Percentiles rank a stretch among this genome's conserved stretches.
Conservation (phyloP, 2,113 vertebrate genomes). For the Carettochelys insculpta region DNA sequence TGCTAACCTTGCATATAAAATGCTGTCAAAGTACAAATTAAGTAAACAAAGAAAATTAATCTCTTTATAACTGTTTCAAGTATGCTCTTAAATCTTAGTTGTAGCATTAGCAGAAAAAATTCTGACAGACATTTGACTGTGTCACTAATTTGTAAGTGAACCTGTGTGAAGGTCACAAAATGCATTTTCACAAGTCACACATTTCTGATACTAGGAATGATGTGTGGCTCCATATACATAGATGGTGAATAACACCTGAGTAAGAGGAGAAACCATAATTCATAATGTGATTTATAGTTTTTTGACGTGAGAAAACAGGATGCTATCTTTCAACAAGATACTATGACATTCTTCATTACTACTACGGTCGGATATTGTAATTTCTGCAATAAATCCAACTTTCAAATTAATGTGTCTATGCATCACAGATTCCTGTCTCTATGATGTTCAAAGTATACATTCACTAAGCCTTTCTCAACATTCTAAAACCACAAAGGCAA, state of each 20-base stretch:
- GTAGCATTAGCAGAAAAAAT: background rate
- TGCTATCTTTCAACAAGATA: background rate
- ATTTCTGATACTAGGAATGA: background rate
- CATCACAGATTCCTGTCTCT: background rate
- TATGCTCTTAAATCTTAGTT: background rate
- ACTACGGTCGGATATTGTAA: background rate
- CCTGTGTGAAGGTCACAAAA: background rate
- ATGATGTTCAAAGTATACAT: background rate
- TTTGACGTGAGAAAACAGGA: background rate
- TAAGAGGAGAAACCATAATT: background rate
- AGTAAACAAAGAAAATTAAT: background rate
- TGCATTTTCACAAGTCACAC: background rate
- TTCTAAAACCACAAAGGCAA: background rate
- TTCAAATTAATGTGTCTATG: background rate
- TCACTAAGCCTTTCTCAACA: background rate
- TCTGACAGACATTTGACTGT: background rate
- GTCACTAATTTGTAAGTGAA: background rate
- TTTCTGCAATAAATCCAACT: background rate
- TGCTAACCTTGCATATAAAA: background rate
- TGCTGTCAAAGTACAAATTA: background rate
- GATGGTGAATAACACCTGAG: background rate
- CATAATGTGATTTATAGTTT: background rate
- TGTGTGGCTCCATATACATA: background rate
- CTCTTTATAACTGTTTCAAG: background rate
- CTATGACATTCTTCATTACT: background rate